These are phyloP conservation scores for Meloidogyne hapla DNA, from an alignment of 1,140 invertebrate species.

Conservation along the genomic window DNA sequence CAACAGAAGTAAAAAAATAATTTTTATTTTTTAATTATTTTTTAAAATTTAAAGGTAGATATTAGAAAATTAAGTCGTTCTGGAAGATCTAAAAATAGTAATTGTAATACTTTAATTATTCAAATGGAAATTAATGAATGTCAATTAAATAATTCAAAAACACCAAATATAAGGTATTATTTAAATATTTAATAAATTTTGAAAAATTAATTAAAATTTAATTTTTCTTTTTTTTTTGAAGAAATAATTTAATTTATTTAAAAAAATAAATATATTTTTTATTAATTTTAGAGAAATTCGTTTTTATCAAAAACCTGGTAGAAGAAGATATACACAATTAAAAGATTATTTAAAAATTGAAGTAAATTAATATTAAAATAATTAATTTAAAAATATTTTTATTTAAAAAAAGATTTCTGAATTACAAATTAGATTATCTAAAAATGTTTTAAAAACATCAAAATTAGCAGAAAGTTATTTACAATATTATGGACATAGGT, in stretches of 20 bases:
- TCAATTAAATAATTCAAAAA: neutral
- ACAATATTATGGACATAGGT: conserved; percentile 91
- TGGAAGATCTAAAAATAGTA: conserved; percentile 70
- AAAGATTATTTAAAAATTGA: conserved; percentile 62
- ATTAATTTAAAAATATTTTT: conserved; percentile 3
- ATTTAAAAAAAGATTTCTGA: conserved; percentile 59
- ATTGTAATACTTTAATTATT: conserved; percentile 30
- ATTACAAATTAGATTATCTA: conserved; percentile 77
- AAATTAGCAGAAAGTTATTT: conserved; percentile 92
- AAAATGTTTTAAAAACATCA: conserved; percentile 88
- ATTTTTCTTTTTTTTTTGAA: too few relatives aligned
- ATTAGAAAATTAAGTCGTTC: conserved; percentile 80
- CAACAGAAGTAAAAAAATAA: conserved; percentile 87
- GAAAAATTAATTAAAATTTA: too few relatives aligned
- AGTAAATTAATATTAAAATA: conserved; percentile 35
- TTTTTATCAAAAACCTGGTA: conserved; percentile 54
- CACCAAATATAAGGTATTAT: neutral
- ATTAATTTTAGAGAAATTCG: conserved; percentile 35
- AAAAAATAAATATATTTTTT: neutral
- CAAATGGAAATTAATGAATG: conserved; percentile 7
- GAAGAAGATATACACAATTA: conserved; percentile 58
- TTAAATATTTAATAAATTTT: too few relatives aligned
- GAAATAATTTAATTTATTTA: too few relatives aligned
- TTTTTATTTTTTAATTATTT: conserved; percentile 62
- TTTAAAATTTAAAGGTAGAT: conserved; percentile 50